These are phyloP conservation scores for Alectura lathami DNA, from an alignment of 2,113 vertebrate species.

Conservation along the genomic window DNA sequence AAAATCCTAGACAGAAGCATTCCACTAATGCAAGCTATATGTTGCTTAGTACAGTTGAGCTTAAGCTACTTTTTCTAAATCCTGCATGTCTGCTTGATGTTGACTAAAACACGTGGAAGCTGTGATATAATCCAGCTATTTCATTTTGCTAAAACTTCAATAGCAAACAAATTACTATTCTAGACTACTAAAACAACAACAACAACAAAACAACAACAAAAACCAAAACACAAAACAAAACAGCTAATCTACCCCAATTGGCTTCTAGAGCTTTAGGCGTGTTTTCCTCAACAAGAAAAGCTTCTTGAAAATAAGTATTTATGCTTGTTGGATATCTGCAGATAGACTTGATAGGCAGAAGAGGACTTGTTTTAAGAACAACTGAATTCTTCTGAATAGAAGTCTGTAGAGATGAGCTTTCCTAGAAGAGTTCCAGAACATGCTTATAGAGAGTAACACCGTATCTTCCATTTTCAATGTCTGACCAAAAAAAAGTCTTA, in stretches of 20 bases:
- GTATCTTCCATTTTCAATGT: neutral
- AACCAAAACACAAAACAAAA: neutral
- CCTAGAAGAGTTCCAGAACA: neutral
- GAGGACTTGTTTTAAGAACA: neutral
- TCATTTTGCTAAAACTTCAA: neutral
- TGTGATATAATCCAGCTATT: neutral
- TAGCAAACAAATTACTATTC: neutral
- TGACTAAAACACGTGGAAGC: neutral
- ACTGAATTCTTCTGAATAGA: neutral
- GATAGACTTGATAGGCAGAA: neutral
- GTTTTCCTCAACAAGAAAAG: neutral
- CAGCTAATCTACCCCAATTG: neutral
- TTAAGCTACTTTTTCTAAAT: neutral
- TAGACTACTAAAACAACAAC: neutral
- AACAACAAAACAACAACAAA: no score
- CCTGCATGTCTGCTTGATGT: neutral
- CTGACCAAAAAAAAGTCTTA: neutral
- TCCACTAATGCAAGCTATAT: accelerated
- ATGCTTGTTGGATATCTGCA: neutral
- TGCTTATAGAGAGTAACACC: neutral
- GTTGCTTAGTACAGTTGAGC: neutral
- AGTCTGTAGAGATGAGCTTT: neutral
- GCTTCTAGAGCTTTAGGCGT: neutral
- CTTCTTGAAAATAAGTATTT: neutral
- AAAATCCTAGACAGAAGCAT: neutral